Evolutionary conservation across 2,113 vertebrate species (phyloP).

Genomic region (Sceloporus undulatus): DNA sequence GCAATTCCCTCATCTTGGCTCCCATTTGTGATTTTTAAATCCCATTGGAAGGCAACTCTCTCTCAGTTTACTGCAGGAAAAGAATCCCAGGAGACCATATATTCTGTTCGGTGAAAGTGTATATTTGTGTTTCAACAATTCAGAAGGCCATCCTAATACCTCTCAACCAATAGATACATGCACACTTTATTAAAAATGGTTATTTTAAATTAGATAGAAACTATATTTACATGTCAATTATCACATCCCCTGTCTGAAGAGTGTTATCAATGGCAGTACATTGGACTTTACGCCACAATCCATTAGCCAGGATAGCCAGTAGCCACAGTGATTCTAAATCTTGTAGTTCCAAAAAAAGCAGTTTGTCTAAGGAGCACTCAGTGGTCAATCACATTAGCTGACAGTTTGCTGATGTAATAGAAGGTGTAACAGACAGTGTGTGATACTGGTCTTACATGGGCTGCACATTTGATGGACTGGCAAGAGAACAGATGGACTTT

Average conservation of each 20-base stretch:
- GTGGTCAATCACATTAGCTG: neutral
- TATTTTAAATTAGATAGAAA: neutral
- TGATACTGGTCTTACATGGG: neutral
- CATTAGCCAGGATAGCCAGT: no score
- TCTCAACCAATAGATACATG: neutral
- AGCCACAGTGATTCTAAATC: no score
- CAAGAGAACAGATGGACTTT: neutral
- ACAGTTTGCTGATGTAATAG: neutral
- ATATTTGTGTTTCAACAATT: neutral
- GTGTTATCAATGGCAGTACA: neutral
- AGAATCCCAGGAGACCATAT: neutral
- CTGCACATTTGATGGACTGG: neutral
- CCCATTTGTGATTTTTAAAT: constrained; percentile 44
- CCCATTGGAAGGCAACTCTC: constrained; percentile 28
- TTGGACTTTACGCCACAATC: no score
- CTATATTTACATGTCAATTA: neutral
- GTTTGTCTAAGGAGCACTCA: no score
- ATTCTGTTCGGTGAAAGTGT: constrained; percentile 4
- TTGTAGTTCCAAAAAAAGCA: no score
- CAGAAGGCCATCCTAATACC: neutral
- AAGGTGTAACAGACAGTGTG: no score
- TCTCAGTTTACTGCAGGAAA: constrained; percentile 20
- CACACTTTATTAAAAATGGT: neutral
- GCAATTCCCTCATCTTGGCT: constrained; percentile 28
- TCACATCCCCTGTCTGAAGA: neutral